Percentiles rank a stretch among this genome's conserved stretches.
These are phyloP conservation scores for Speoplatyrhinus poulsoni DNA, from an alignment of 2,113 vertebrate species.

Conservation along the genomic window DNA sequence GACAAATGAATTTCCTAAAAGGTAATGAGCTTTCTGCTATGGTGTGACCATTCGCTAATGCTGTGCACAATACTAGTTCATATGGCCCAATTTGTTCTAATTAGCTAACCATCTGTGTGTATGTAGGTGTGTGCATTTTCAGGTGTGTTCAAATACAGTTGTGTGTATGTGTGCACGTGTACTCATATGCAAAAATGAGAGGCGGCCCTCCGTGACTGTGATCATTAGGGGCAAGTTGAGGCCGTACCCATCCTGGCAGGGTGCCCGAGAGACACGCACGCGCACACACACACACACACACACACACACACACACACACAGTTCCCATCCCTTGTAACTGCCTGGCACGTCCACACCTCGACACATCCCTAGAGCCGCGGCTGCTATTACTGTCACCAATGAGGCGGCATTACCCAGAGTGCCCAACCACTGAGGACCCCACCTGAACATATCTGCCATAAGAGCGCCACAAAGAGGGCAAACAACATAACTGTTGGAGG, in stretches of 20 bases:
- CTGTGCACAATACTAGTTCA: constrained; percentile 45
- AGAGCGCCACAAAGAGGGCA: constrained; percentile 26
- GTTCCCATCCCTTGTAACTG: constrained; percentile 37
- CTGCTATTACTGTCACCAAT: constrained; percentile 65
- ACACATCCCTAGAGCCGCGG: constrained; percentile 52
- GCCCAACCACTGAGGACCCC: constrained; percentile 27
- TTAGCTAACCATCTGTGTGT: constrained; percentile 43
- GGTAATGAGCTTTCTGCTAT: constrained; percentile 57
- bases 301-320: background rate
- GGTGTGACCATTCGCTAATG: constrained; percentile 51
- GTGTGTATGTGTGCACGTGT: constrained; percentile 12
- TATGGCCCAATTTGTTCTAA: constrained; percentile 61
- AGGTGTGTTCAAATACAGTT: background rate
- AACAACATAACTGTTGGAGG: constrained; percentile 1
- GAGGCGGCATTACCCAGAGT: constrained; percentile 58
- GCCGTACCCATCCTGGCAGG: constrained; percentile 57
- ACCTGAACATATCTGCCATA: constrained; percentile 33
- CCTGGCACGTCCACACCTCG: constrained; percentile 59
- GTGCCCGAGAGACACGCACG: constrained; percentile 10
- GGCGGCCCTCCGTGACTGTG: constrained; percentile 32
- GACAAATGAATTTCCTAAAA: constrained; percentile 63
- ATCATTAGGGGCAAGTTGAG: constrained; percentile 65
- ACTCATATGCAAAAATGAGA: background rate
- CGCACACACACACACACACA: background rate
- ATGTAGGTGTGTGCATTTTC: background rate